Evolutionary conservation across 2,113 vertebrate species (phyloP).

Genomic region (Sinocyclocheilus maitianheensis): DNA sequence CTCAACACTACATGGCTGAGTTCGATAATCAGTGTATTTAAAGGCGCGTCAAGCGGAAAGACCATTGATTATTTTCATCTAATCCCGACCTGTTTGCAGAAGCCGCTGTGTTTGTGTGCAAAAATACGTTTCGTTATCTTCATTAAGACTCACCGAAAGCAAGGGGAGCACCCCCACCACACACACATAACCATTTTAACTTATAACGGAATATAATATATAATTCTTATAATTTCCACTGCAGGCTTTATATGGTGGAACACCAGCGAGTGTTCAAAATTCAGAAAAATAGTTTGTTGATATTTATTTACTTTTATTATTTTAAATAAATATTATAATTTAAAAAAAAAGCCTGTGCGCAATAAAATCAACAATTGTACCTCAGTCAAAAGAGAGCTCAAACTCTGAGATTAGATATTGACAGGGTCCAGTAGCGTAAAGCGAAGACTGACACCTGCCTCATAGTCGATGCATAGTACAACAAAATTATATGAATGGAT

Average conservation of each 20-base stretch:
- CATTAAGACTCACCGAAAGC: slow-evolving; percentile 22
- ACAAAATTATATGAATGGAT: slow-evolving; percentile 96
- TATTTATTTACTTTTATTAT: neutral
- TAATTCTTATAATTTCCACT: neutral
- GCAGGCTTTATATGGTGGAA: neutral
- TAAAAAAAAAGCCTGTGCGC: neutral
- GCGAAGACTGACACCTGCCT: slow-evolving; percentile 98
- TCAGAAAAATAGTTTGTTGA: neutral
- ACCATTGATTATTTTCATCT: neutral
- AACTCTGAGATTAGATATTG: slow-evolving; percentile 90
- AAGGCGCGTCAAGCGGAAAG: slow-evolving; percentile 87
- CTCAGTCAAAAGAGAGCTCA: neutral
- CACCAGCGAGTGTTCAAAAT: neutral
- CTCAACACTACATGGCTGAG: slow-evolving; percentile 96
- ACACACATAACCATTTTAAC: slow-evolving; percentile 41
- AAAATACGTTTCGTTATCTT: neutral
- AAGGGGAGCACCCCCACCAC: slow-evolving; percentile 17
- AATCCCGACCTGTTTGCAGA: neutral
- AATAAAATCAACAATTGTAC: neutral
- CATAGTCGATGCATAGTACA: slow-evolving; percentile 90
- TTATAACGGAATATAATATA: neutral
- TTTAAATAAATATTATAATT: too few species aligned
- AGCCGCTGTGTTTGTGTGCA: neutral
- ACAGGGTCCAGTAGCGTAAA: slow-evolving; percentile 71
- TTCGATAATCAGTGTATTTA: slow-evolving; percentile 98